Evolutionary conservation across 1,140 invertebrate species (phyloP), one percentile per base, ranked within the genome.

Genomic region (Microplitis mediator): DNA sequence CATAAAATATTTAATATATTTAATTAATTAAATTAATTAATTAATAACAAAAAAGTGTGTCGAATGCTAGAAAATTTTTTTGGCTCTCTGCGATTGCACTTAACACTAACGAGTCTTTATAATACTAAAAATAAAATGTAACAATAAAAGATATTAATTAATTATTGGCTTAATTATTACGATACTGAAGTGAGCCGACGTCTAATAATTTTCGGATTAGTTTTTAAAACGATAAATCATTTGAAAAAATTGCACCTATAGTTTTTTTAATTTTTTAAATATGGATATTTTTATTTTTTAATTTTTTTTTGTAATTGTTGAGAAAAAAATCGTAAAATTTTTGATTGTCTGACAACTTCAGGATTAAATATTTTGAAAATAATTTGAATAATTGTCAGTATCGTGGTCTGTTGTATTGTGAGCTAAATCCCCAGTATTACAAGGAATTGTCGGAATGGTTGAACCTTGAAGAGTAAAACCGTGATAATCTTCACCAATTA

Each of bases 371-470:
- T 79, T 83, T 64, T 82, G 78, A 45, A 81, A 82, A 69, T 78
- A 80, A 70, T 51, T 75, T 23, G 80, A 69, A 74, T 81, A 83
- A 72, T 72, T 74, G 35, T 82, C 80, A 2, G 79, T 75, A 45
- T 84, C 74, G 9, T 78, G 66, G 69, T 86, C 81, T 52, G 77
- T 70, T 23, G 81, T 74, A 61, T 78, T 81, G 51, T 80, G 80
- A 36, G 84, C 84, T 63, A 84, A 81, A 72, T 92, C 90, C 4
- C 91, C 92, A 4, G 92, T 93, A 68, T 89, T 91, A 82, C 92
- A 93, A 4, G 92, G 92, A 79, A 93, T 93, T 32, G 90, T 92
- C 9, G 91, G 91, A 82, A 93, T 93, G 73, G 90, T 89, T 75
- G 89, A 89, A 61, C 90, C 90, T 82, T 91, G 90, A 71, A 89